Evolutionary conservation across 2,888 invertebrate species (phyloP).

Genomic region (Cyclophora punctaria): DNA sequence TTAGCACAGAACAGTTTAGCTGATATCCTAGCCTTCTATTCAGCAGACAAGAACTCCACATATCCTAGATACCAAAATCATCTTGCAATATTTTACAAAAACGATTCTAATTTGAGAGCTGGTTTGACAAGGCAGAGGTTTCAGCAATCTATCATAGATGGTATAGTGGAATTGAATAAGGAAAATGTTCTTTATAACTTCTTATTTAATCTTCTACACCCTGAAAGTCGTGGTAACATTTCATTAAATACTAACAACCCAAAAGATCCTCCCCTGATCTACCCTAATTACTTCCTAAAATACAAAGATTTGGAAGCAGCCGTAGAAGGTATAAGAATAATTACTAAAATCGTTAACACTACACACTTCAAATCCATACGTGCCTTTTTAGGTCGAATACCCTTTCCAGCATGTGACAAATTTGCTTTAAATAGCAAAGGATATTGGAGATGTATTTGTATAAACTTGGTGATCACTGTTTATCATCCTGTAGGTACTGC

Average conservation of each 20-base stretch:
- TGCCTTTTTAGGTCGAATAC: conserved; percentile 32
- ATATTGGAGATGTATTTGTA: conserved; percentile 46
- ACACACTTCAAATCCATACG: conserved; percentile 35
- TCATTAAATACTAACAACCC: conserved; percentile 73
- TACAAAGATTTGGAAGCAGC: conserved; percentile 60
- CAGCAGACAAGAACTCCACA: conserved; percentile 30
- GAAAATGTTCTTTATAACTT: conserved; percentile 40
- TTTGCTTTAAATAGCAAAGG: conserved; percentile 29
- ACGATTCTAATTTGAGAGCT: conserved; percentile 16
- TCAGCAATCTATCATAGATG: conserved; percentile 27
- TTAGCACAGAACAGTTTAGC: conserved; percentile 62
- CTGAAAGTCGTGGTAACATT: conserved; percentile 71
- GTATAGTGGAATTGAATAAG: conserved; percentile 30
- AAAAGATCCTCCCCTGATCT: conserved; percentile 73
- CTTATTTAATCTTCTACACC: conserved; percentile 53
- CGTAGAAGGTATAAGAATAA: conserved; percentile 34
- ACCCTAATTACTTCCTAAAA: conserved; percentile 77
- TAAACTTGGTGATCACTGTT: conserved; percentile 67
- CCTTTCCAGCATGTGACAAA: conserved; percentile 33
- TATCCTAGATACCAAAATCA: conserved; percentile 44
- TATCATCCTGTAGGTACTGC: conserved; percentile 82
- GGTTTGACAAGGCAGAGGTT: conserved; percentile 12
- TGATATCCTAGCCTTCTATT: conserved; percentile 61
- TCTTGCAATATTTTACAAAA: conserved; percentile 34
- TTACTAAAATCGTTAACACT: conserved; percentile 35